Evolutionary conservation across 1,140 invertebrate genomes (phyloP), one percentile per base, ranked within the genome.

Genomic region (Calosoma granatense): DNA sequence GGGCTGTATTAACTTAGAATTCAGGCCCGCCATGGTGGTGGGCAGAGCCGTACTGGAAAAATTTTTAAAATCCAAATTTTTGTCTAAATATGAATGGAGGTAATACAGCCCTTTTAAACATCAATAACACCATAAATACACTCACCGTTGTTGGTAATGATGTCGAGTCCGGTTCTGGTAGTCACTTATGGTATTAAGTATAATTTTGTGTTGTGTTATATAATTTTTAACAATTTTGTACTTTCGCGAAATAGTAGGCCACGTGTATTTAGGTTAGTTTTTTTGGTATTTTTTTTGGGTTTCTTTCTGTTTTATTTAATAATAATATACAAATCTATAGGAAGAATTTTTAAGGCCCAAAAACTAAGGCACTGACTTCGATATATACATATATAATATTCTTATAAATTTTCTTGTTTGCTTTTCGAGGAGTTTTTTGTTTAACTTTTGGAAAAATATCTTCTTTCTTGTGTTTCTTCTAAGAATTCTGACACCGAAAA

Each of bases 211-310:
- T 47, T 47, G 17, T 47, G 9, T 47, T 47, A 47, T 47, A 47
- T 17, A 47, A 47, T 47, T 47, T 47, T 47, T 47, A 47, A 47
- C 41, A 47, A 47, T 47, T 47, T 47, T 47, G 41, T 47, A 47
- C 41, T 47, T 12, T 47, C 17, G 9, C 41, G 9, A 47, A 47
- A 47, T 12, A 11, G 9, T 47, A 47, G 41, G 41, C 41, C 41
- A 47, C 41, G 17, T 47, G 9, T 47, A 12, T 4, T 4, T 9
- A 47, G 6, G 6, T 36, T 36, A 9, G n/a, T 47, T 47, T 47
- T 47, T 47, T 47, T 47, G 17, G 6, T 11, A 11, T 47, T 47
- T 47, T 47, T 47, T 47, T 47, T 47, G 41, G 6, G 4, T 47
- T 47, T 47, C 17, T 47, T 47, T 47, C 4, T 11, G 6, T 47